phyloP scores from a whole-genome alignment of 1,140 invertebrate genomes.

The Lordiphosa clarofinis region DNA sequence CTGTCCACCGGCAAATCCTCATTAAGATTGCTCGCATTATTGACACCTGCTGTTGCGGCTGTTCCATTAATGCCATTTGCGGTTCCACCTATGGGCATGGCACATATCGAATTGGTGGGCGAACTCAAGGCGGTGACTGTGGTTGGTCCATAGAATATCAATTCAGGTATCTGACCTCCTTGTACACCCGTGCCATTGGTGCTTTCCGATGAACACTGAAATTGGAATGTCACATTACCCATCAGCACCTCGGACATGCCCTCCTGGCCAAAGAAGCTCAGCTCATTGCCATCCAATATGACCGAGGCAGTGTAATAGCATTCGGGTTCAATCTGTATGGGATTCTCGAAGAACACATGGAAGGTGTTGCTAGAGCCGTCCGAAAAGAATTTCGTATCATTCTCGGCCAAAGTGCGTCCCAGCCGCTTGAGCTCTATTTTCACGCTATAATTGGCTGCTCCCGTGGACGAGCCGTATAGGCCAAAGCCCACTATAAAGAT shows the following conservation, averaged over 20 bases:
- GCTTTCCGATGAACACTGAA: constrained; percentile 95
- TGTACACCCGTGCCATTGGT: constrained; percentile 97
- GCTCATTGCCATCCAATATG: constrained; percentile 92
- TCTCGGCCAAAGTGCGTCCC: constrained; percentile 91
- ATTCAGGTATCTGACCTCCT: constrained; percentile 95
- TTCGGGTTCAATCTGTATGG: constrained; percentile 94
- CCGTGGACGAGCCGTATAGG: constrained; percentile 94
- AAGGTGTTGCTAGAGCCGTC: constrained; percentile 96
- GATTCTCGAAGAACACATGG: constrained; percentile 95
- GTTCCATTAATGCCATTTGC: constrained; percentile 17
- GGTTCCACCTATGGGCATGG: constrained; percentile 53
- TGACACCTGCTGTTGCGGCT: constrained; percentile 76
- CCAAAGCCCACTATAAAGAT: constrained; percentile 97
- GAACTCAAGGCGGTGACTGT: constrained; percentile 77
- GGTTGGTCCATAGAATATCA: constrained; percentile 93
- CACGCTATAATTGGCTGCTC: constrained; percentile 93
- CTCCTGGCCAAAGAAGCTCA: constrained; percentile 97
- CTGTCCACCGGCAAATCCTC: constrained; percentile 47
- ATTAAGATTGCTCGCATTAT: constrained; percentile 30
- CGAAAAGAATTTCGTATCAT: constrained; percentile 95
- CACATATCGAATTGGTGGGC: constrained; percentile 67
- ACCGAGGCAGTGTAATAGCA: constrained; percentile 94
- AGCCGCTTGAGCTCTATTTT: constrained; percentile 93
- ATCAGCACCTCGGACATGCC: constrained; percentile 94
- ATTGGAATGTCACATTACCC: constrained; percentile 94